Conservation (phyloP, 2,113 vertebrate genomes). For the Centropus unirufus region DNA sequence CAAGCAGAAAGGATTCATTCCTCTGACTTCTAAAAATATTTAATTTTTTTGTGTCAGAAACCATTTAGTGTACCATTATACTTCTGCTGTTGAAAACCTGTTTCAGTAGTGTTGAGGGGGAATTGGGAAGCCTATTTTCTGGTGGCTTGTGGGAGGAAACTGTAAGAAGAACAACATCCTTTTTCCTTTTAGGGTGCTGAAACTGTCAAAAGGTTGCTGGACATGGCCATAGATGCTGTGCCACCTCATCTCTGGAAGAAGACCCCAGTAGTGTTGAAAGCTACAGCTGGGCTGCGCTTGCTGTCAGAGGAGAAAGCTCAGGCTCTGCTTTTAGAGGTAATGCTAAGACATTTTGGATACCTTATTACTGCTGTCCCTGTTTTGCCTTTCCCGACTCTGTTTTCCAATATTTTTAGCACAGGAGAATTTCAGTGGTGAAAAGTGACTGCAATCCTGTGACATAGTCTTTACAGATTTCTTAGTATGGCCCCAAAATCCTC, state of each 20-base stretch:
- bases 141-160: neutral
- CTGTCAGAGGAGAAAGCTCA: constrained; percentile 89
- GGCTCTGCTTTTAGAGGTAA: constrained; percentile 89
- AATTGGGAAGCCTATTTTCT: neutral
- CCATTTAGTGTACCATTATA: too few relatives aligned
- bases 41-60: neutral
- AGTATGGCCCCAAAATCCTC: neutral
- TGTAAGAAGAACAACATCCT: neutral
- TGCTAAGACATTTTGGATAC: neutral
- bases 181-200: constrained; percentile 84
- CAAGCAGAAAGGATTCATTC: neutral
- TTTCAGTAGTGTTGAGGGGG: neutral
- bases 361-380: neutral
- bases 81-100: neutral
- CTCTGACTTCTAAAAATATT: neutral
- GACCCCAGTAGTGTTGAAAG: constrained; percentile 94
- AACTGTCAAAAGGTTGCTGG: constrained; percentile 86
- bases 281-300: constrained; percentile 92
- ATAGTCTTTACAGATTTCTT: neutral
- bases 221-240: constrained; percentile 88
- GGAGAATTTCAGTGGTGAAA: neutral
- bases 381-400: neutral
- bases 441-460: neutral
- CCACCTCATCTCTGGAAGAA: constrained; percentile 88
- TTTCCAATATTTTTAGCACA: neutral